phyloP scores from a whole-genome alignment of 1,140 invertebrate species.

The Zaprionus inermis region DNA sequence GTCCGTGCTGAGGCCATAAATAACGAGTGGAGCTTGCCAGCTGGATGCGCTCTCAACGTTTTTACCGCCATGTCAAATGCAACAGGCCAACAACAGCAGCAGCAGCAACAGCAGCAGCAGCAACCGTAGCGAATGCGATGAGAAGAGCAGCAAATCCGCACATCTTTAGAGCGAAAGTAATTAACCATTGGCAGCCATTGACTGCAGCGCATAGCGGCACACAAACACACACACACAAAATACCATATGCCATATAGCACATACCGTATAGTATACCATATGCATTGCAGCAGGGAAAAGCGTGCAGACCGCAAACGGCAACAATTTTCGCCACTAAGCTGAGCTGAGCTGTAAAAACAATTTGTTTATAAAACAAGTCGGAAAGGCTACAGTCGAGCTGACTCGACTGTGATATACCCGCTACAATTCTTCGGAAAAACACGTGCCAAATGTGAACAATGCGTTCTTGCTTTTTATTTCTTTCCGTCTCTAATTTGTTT shows the following conservation, averaged over 20 bases:
- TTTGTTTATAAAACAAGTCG: slow-evolving; percentile 82
- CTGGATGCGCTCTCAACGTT: slow-evolving; percentile 68
- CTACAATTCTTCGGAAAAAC: no score
- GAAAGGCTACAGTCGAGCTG: no score
- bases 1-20: slow-evolving; percentile 62
- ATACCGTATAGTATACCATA: slow-evolving; percentile 2
- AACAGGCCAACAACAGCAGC: slow-evolving; percentile 56
- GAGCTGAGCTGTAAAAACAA: slow-evolving; percentile 67
- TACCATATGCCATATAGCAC: background rate
- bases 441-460: no score
- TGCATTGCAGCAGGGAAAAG: slow-evolving; percentile 22
- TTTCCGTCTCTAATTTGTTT: no score
- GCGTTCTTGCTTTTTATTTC: no score
- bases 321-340: slow-evolving; percentile 18
- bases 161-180: slow-evolving; percentile 71
- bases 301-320: slow-evolving; percentile 45
- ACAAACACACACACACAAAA: background rate
- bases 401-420: no score
- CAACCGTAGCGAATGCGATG: slow-evolving; percentile 1
- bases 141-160: slow-evolving; percentile 54
- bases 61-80: slow-evolving; percentile 68
- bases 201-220: slow-evolving; percentile 46
- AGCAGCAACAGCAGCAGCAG: slow-evolving; percentile 1
- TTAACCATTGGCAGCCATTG: slow-evolving; percentile 67
- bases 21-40: slow-evolving; percentile 66